A percentile compares a stretch with the other conserved stretches of the same genome.
phyloP scores from a whole-genome alignment of 2,797 vertebrate species.

The Acomys russatus region DNA sequence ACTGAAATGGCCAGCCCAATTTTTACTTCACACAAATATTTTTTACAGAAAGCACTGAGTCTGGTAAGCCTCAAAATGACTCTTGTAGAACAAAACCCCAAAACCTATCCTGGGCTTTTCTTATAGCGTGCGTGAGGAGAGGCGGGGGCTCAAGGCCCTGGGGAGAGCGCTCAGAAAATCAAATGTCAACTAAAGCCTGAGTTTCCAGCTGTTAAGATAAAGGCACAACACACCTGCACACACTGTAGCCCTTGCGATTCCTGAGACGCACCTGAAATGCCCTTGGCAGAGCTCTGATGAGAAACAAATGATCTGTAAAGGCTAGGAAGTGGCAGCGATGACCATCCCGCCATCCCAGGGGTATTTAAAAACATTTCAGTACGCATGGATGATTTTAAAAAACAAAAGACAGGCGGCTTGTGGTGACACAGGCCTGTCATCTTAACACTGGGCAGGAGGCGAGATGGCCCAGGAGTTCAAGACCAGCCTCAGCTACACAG shows the following conservation, averaged over 20 bases:
- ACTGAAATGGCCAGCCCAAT: neutral
- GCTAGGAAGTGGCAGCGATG: neutral
- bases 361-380: slow-evolving; percentile 10
- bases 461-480: neutral
- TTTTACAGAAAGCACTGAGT: neutral
- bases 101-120: neutral
- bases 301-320: neutral
- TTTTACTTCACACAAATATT: neutral
- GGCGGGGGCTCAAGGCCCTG: rapidly evolving
- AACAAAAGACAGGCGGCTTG: neutral
- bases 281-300: rapidly evolving
- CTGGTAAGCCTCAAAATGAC: neutral
- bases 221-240: neutral
- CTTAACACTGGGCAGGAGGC: neutral
- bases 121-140: too few species aligned
- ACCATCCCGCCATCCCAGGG: neutral
- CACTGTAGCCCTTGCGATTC: neutral
- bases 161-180: neutral
- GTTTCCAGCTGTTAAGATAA: neutral
- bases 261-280: rapidly evolving
- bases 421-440: neutral
- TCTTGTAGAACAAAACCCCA: neutral
- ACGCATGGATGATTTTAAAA: neutral
- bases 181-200: neutral
- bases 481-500: neutral